Evolutionary conservation across 1,140 invertebrate genomes (phyloP), one percentile per base, ranked within the genome.

Genomic region (Cecropterus lyciades): DNA sequence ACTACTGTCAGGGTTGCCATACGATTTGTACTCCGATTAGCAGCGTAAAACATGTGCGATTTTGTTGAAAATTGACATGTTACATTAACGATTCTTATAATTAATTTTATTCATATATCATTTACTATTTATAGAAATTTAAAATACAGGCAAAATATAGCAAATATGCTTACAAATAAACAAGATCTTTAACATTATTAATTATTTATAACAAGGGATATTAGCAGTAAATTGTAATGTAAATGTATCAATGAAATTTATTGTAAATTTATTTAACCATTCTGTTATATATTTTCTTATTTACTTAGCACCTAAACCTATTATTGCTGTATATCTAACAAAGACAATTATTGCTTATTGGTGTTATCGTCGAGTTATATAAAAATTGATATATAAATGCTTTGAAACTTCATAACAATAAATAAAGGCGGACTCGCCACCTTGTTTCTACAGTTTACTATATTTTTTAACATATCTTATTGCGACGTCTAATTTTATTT

Each of bases 351-450:
- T 56, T 56, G 53, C 37, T 56, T 43, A 56, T 56, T 56, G 53
- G 53, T 43, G 53, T 56, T 51, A 13, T 17, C 40, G 40, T 24
- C 17, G 3, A 55, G 27, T 37, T 10, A 13, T 27, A 51, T 51
- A 51, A 11, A n/a, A n/a, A 43, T 43, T 14, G 0, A 37, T 30
- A 30, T 27, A 56, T 42, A 56, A 56, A 56, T 56, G 37, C 53
- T 56, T 56, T 40, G 11, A 55, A 24, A 43, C n/a, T 56, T 56
- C 17, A 51, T 51, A 56, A 56, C 53, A 56, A 55, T 55, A 42
- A 56, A 45, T 56, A 56, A 43, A 42, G 11, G 53, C 20, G 53
- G 33, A 17, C 1, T 56, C 16, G 33, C 16, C 40, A 27, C 53
- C 40, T 6, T 27, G 16, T 56, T 17, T 13, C 16, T 56, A 56